Evolutionary conservation across 2,797 vertebrate species (phyloP).

Genomic region (Meriones psammophilus): DNA sequence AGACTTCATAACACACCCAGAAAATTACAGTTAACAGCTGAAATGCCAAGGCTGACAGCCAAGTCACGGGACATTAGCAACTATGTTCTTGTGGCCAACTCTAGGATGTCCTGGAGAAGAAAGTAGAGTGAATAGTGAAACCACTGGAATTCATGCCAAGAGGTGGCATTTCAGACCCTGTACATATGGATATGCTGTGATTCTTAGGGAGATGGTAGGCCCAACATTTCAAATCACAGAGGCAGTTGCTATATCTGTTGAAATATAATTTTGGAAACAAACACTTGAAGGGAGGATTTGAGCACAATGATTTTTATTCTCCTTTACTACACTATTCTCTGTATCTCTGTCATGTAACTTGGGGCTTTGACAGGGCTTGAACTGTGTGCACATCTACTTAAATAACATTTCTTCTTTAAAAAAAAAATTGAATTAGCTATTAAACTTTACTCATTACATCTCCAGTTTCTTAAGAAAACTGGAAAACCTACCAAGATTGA

Average conservation of each 20-base stretch:
- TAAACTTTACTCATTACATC: too few species aligned
- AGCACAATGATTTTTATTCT: neutral
- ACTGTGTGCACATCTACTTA: neutral
- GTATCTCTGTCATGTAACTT: neutral
- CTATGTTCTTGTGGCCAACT: neutral
- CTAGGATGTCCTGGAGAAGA: neutral
- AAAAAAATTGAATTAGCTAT: too few species aligned
- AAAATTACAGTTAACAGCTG: neutral
- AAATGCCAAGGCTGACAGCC: neutral
- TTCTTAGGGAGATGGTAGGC: constrained; percentile 4
- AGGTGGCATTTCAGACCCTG: neutral
- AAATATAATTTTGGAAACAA: constrained; percentile 45
- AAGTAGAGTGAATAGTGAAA: neutral
- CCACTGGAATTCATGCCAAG: neutral
- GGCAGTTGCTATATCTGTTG: neutral
- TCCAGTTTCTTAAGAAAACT: too few species aligned
- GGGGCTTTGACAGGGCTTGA: neutral
- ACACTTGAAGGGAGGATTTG: neutral
- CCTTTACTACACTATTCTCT: neutral
- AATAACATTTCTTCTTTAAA: too few species aligned
- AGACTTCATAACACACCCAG: neutral
- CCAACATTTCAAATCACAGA: constrained; percentile 25
- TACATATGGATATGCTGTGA: neutral
- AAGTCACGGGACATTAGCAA: neutral
- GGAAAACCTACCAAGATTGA: neutral